phyloP scores from a whole-genome alignment of 2,888 invertebrate species.

The Oithona nana region DNA sequence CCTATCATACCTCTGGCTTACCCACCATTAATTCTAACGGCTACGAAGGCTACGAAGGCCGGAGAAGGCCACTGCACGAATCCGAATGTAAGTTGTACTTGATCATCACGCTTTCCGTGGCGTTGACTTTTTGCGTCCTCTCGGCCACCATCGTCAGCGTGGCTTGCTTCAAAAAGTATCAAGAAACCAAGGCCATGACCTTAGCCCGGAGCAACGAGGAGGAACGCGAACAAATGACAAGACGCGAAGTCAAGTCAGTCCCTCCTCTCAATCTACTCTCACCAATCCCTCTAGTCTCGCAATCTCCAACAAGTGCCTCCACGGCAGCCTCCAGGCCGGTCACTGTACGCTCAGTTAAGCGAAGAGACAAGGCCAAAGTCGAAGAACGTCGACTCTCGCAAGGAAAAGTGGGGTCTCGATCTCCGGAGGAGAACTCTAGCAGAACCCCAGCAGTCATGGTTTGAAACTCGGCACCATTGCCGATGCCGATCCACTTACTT shows the following conservation, averaged over 20 bases:
- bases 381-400: neutral
- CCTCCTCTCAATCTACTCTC: neutral
- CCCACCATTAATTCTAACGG: neutral
- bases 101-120: constrained; percentile 12
- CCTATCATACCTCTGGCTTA: neutral
- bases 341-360: constrained; percentile 14
- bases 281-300: neutral
- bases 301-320: neutral
- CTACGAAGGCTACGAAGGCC: neutral
- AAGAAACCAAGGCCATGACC: neutral
- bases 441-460: neutral
- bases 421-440: no score
- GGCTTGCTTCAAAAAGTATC: constrained; percentile 7
- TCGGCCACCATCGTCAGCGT: constrained; percentile 15
- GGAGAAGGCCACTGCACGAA: neutral
- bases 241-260: neutral
- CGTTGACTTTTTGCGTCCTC: constrained; percentile 17
- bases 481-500: no score
- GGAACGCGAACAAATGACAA: neutral
- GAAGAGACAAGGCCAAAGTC: constrained; percentile 13
- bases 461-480: no score
- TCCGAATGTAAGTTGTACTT: constrained; percentile 14
- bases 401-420: neutral
- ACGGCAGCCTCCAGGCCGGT: neutral
- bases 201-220: neutral